Conservation (phyloP, 2,888 invertebrate genomes). For the Nasonia oneida region DNA sequence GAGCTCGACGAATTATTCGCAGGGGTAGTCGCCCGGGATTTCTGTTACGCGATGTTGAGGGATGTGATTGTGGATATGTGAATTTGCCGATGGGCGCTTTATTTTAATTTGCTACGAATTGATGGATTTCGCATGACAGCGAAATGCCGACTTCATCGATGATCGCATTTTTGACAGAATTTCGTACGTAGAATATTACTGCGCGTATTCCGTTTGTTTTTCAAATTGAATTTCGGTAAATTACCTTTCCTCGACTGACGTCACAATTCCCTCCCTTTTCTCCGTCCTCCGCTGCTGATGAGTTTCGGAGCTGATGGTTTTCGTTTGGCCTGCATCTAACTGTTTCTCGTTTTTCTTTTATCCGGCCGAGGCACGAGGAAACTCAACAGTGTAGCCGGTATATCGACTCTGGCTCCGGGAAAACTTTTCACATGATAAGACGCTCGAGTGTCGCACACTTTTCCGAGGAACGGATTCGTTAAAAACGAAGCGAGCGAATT, state of each 20-base stretch:
- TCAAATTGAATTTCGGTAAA: neutral
- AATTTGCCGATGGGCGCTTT: neutral
- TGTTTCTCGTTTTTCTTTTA: slow-evolving; percentile 34
- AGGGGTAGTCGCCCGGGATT: neutral
- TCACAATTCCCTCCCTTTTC: neutral
- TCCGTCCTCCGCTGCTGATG: neutral
- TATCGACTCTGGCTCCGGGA: slow-evolving; percentile 65
- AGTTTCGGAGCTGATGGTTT: slow-evolving; percentile 32
- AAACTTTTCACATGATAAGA: slow-evolving; percentile 68
- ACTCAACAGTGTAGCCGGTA: slow-evolving; percentile 9
- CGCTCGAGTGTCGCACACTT: slow-evolving; percentile 61
- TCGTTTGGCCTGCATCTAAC: slow-evolving; percentile 52
- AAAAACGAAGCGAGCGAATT: slow-evolving; percentile 26
- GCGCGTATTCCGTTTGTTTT: neutral
- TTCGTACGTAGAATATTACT: no score
- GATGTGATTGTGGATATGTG: neutral
- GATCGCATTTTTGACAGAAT: no score
- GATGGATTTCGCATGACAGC: neutral
- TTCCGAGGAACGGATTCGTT: slow-evolving; percentile 21
- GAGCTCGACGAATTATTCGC: neutral
- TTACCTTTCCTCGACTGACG: neutral
- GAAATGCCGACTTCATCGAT: no score
- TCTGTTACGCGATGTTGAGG: neutral
- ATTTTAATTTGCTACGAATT: neutral
- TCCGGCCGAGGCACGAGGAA: slow-evolving; percentile 13